Evolutionary conservation across 2,888 invertebrate species (phyloP), one percentile per base, ranked within the genome.

Genomic region (Chrysodeixis includens): DNA sequence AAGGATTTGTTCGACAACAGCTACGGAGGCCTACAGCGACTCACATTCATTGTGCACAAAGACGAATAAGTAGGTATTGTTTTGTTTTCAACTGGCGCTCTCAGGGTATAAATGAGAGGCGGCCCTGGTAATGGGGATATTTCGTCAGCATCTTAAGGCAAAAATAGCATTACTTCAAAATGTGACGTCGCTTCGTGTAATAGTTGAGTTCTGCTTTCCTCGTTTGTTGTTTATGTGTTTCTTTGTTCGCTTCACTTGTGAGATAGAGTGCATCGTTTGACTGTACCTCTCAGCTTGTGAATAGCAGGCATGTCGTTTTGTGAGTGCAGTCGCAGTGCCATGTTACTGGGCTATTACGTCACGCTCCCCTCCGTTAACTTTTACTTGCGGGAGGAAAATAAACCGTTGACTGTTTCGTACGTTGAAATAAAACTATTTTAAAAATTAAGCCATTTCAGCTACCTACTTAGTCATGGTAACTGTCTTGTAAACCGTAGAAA

Each of bases 1-100:
- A 90, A 92, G 89, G 90, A 85, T 86, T 89, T 86, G 83, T 86
- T 89, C 77, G 80, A 86, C 83, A 83, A 86, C 84, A 85, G 83
- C 84, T 80, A 79, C 78, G 80, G 76, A 79, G 79, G 74, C 79
- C 79, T 76, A 83, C 84, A 85, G 56, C 52, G 67, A 79, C 75
- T 79, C 84, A 82, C 80, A 76, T 82, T 83, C 83, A 81, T 81
- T 83, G 75, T 81, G 76, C 76, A 82, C 86, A 85, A 85, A 86
- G 83, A 79, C 78, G 80, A 83, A 84, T 84, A 84, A 85, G 82
- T 84, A 83, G 80, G 78, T 83, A 86, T 89, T 89, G 87, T 88
- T 85, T 88, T 87, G 85, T 86, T 86, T 86, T 81, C 82, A 84
- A 86, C 83, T 84, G 84, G 66, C 69, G 66, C 75, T 80, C 69